Base-by-base conservation (phyloP, 2,113 vertebrate species). In the Pseudorhombus dupliciocellatus region DNA sequence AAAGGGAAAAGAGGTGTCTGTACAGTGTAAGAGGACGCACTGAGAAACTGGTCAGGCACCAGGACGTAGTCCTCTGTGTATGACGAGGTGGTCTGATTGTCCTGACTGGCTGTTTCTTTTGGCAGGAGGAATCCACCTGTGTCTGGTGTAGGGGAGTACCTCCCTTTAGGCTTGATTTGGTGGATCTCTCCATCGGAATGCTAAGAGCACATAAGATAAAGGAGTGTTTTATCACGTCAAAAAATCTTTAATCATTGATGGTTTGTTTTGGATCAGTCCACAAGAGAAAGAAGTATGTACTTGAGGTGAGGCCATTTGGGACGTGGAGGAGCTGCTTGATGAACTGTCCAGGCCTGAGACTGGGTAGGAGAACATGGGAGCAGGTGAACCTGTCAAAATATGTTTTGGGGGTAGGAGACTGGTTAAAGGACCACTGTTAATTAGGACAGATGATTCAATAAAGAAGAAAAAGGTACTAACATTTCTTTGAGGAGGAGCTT, bases 41-140 rank as follows among this genome's bases (percentile, higher is more conserved):
- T 93, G 92, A 94, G 91, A 81, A 94, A 95, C 87, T 96, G 95
- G 5, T 92, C 94, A 0, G 96, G 95, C 72, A 98, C 95, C 94
- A 99, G 95, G 52, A 99, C 96, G 0, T 96, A 99, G 80, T 98
- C 97, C 0, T 98, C 96, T 0, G 93, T 94, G 87, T 95, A 95
- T 2, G 94, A 95, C n/a, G 94, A 94, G 0, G 89, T 94, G 25
- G 92, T 95, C 88, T 93, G 94, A 68, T 90, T 91, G 76, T 95
- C 95, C 87, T 93, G 94, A 71, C 51, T 80, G 66, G 86, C 94
- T 0, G 92, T 94, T 52, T 95, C 95, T 65, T 94, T 95, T 2
- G 93, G 93, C 50, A 94, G 91, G 81, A 95, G 91, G 81, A 95
- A 95, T 34, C 87, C 91, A 0, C 93, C 75, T 0, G 93, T 78